phyloP scores from a whole-genome alignment of 2,113 vertebrate species.

The Triplophysa siluroides region DNA sequence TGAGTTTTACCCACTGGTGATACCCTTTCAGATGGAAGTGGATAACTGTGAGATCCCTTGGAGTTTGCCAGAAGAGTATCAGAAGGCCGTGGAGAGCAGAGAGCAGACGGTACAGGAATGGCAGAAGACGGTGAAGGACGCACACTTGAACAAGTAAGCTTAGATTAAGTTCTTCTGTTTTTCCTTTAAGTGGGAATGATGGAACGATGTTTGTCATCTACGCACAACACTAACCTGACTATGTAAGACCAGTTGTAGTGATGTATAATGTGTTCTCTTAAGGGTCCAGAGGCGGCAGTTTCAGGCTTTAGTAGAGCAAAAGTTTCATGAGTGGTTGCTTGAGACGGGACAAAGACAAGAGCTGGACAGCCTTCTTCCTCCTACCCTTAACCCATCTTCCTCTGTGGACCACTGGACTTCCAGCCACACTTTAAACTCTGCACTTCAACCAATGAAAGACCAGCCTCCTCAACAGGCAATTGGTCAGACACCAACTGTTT shows the following conservation, averaged over 20 bases:
- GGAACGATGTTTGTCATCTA: not conserved
- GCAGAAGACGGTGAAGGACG: constrained; percentile 88
- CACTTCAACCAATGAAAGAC: constrained; percentile 18
- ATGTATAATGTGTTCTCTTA: constrained; percentile 13
- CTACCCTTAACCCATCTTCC: constrained; percentile 42
- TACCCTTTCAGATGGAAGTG: constrained; percentile 94
- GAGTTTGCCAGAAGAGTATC: constrained; percentile 81
- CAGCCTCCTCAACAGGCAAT: constrained; percentile 66
- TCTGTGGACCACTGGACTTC: not conserved
- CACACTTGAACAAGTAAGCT: constrained; percentile 85
- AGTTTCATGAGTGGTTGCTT: constrained; percentile 91
- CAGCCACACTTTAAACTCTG: not conserved
- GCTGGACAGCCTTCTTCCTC: constrained; percentile 86
- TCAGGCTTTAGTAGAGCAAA: constrained; percentile 84
- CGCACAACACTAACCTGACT: not conserved
- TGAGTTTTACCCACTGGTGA: constrained; percentile 83
- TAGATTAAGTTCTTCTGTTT: not conserved
- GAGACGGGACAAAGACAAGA: constrained; percentile 85
- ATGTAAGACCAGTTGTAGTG: not conserved
- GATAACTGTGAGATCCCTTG: constrained; percentile 91
- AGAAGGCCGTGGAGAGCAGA: constrained; percentile 77
- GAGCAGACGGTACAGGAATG: constrained; percentile 83
- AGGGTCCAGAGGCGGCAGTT: constrained; percentile 89
- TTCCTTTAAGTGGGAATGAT: no score
- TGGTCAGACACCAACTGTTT: constrained; percentile 61